Evolutionary conservation across 2,888 invertebrate species (phyloP).

Genomic region (Hydroisotoma schaefferi): DNA sequence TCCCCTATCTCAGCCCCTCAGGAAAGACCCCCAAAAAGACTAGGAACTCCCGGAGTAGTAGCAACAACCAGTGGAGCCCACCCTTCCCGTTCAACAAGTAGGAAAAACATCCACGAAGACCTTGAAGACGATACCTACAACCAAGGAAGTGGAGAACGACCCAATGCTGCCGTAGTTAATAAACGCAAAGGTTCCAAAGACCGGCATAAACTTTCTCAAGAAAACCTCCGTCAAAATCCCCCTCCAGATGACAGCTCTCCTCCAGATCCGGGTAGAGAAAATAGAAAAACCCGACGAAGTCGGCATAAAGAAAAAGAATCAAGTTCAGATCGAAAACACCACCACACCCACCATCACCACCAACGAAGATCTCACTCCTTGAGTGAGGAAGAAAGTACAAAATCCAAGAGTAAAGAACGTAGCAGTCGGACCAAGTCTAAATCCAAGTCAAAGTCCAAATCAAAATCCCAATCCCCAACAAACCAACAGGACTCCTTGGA

Average conservation of each 20-base stretch:
- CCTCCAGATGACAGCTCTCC: neutral
- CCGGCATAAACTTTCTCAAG: too few relatives aligned
- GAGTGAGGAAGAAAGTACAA: constrained; percentile 4
- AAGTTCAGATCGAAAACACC: too few relatives aligned
- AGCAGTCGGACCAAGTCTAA: neutral
- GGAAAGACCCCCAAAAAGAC: constrained; percentile 12
- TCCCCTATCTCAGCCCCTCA: too few relatives aligned
- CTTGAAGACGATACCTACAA: neutral
- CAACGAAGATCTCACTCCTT: neutral
- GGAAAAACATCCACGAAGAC: neutral
- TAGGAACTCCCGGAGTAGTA: constrained; percentile 15
- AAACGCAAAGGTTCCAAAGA: constrained; percentile 14
- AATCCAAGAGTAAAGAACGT: constrained; percentile 16
- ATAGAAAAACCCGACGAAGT: neutral
- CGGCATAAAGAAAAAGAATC: neutral
- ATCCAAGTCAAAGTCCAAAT: constrained; percentile 20
- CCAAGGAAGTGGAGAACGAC: constrained; percentile 19
- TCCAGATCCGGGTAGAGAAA: neutral
- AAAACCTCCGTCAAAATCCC: too few relatives aligned
- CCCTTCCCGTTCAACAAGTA: neutral
- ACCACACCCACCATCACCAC: neutral
- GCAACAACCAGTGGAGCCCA: too few relatives aligned
- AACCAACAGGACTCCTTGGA: constrained; percentile 15
- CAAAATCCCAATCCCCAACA: constrained; percentile 37
- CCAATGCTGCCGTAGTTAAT: constrained; percentile 30